Percentiles rank a stretch among this genome's conserved stretches.
phyloP scores from a whole-genome alignment of 2,888 invertebrate genomes.

The Gryllus longicercus region DNA sequence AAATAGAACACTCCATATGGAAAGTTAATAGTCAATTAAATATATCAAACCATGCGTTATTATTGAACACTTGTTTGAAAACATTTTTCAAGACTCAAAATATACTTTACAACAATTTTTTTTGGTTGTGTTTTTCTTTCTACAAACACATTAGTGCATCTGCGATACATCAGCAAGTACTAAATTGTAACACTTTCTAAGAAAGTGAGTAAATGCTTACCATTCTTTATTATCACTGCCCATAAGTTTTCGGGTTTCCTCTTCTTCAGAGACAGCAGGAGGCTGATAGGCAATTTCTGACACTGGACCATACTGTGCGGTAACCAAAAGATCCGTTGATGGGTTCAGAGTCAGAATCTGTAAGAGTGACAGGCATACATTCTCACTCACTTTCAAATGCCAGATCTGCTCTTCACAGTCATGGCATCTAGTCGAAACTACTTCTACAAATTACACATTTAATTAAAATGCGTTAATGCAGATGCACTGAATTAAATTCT shows the following conservation, averaged over 20 bases:
- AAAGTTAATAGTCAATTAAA: background rate
- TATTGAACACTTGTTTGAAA: background rate
- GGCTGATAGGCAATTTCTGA: constrained; percentile 64
- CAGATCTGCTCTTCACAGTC: too few relatives aligned
- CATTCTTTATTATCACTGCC: constrained; percentile 66
- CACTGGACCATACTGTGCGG: constrained; percentile 71
- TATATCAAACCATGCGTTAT: background rate
- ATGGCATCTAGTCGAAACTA: too few relatives aligned
- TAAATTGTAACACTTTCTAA: background rate
- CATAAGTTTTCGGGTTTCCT: constrained; percentile 71
- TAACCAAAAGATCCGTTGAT: constrained; percentile 69
- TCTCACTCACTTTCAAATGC: background rate
- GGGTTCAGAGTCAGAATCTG: constrained; percentile 65
- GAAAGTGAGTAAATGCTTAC: constrained; percentile 47
- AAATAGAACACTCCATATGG: too few relatives aligned
- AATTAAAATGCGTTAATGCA: too few relatives aligned
- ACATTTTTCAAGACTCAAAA: background rate
- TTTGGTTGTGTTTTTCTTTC: background rate
- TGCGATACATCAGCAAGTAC: background rate
- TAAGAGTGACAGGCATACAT: constrained; percentile 22
- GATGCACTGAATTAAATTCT: too few relatives aligned
- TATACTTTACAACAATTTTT: background rate
- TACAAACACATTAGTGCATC: constrained; percentile 1
- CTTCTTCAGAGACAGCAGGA: constrained; percentile 56
- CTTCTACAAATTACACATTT: too few relatives aligned